Evolutionary conservation across 2,797 vertebrate species (phyloP), one percentile per base, ranked within the genome.

Genomic region (Oophaga sylvatica): DNA sequence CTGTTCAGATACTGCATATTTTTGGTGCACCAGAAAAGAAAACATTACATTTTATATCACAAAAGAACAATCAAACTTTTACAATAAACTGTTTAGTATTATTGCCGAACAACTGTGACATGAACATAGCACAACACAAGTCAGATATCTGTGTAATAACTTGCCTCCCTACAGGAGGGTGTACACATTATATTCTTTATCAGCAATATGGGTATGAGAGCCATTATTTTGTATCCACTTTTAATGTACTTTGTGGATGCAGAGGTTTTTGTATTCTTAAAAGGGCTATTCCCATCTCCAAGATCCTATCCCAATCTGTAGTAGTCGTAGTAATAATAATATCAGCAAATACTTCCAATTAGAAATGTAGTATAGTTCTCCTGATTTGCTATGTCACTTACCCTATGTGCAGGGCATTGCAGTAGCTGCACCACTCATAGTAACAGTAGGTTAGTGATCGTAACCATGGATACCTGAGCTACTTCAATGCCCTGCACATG

Each of bases 1-100:
- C 31, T 20, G 71, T 63, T 29, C 35, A 62, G 31, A 31, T 83
- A 41, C 48, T 41, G 53, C 31, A 62, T 62, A 63, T 35, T 80
- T 76, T 76, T 80, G 29, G 56, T 83, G 22, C 70, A 84, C 35
- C 9, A 85, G 41, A 78, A 85, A 53, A 41, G 35, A 53, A 84
- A 63, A 85, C 41, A 85, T 60, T 4, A 2, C 20, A 63, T 53
- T 76, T 75, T 62, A 65, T 63, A 15, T 65, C 17, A 31, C 59
- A 29, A 77, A 73, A 65, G 48, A 77, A 71, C 10, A 35, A 56
- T 26, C 15, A 78, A 13, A 57, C 48, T 77, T 77, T 62, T 73
- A 78, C 9, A 65, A 26, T 15, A 65, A 41, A 35, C 57, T 20
- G 41, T n/a, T 84, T 26, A 75, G 68, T 26, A 15, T 48, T 65